phyloP scores from a whole-genome alignment of 2,797 vertebrate species.

The Gymnoscopelus braueri region DNA sequence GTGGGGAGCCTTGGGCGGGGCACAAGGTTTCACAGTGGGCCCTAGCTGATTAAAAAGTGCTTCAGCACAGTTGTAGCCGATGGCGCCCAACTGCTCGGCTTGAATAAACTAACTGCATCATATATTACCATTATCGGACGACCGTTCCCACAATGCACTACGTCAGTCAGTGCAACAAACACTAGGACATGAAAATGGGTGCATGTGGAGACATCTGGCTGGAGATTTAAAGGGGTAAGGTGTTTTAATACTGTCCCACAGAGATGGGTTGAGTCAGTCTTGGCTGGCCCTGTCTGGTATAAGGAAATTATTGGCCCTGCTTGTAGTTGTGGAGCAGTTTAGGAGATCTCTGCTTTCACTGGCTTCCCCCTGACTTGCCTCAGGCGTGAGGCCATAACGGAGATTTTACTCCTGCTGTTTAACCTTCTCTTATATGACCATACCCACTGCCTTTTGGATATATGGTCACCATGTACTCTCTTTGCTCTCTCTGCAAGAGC shows the following conservation, averaged over 20 bases:
- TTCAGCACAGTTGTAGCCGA: slow-evolving; percentile 69
- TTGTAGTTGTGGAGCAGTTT: slow-evolving; percentile 16
- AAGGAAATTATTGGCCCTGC: slow-evolving; percentile 3
- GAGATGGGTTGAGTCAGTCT: slow-evolving; percentile 42
- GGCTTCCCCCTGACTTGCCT: slow-evolving; percentile 41
- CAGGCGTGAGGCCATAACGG: slow-evolving; percentile 60
- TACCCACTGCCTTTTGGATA: slow-evolving; percentile 35
- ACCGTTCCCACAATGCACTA: slow-evolving; percentile 67
- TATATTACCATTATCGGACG: slow-evolving; percentile 74
- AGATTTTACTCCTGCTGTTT: slow-evolving; percentile 62
- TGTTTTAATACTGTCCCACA: slow-evolving; percentile 65
- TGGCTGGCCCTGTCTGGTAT: slow-evolving; percentile 6
- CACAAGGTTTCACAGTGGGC: slow-evolving; percentile 66
- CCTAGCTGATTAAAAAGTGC: slow-evolving; percentile 81
- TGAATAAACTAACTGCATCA: slow-evolving; percentile 68
- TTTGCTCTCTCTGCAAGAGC: slow-evolving; percentile 65
- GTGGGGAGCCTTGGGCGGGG: slow-evolving; percentile 67
- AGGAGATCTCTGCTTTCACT: slow-evolving; percentile 48
- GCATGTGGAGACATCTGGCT: slow-evolving; percentile 58
- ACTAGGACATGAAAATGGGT: slow-evolving; percentile 58
- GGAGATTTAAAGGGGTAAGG: slow-evolving; percentile 66
- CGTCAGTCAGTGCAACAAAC: slow-evolving; percentile 41
- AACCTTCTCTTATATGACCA: slow-evolving; percentile 65
- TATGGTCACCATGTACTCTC: slow-evolving; percentile 56
- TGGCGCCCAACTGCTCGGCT: slow-evolving; percentile 63